Evolutionary conservation across 64 coral and sea anemone species (phyloP).

Genomic region (Acropora tenuis): DNA sequence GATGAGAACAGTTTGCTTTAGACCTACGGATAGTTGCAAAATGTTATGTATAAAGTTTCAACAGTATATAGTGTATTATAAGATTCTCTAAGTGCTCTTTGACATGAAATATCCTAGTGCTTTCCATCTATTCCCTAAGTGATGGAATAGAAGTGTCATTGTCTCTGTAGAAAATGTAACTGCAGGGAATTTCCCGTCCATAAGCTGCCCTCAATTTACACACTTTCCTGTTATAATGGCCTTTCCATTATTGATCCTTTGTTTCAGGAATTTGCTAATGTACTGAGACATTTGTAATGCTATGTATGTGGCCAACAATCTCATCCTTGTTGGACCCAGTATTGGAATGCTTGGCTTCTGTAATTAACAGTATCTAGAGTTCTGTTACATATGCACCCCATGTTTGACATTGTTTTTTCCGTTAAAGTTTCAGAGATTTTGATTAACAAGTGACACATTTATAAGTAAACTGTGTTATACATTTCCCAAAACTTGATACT

Average conservation of each 20-base stretch:
- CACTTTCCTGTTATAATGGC: slow-evolving; percentile 6
- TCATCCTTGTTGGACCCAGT: neutral
- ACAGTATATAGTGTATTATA: no score
- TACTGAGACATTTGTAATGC: neutral
- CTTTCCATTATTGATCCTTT: slow-evolving; percentile 12
- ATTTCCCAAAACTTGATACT: no score
- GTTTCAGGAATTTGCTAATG: neutral
- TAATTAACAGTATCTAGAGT: neutral
- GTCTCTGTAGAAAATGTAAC: neutral
- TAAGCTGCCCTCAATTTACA: slow-evolving; percentile 1
- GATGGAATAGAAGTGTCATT: neutral
- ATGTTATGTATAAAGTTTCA: no score
- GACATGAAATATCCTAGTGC: neutral
- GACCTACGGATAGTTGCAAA: no score
- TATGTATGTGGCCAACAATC: slow-evolving; percentile 19
- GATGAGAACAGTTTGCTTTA: no score
- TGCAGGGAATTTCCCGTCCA: slow-evolving; percentile 27
- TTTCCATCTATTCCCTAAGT: slow-evolving; percentile 5
- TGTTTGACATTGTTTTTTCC: neutral
- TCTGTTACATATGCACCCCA: neutral
- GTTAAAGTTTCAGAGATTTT: no score
- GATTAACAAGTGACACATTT: no score
- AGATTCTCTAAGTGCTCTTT: neutral
- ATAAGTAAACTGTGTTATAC: no score
- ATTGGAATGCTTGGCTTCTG: neutral